phyloP scores from a whole-genome alignment of 2,113 vertebrate species.

The Saccopteryx bilineata region DNA sequence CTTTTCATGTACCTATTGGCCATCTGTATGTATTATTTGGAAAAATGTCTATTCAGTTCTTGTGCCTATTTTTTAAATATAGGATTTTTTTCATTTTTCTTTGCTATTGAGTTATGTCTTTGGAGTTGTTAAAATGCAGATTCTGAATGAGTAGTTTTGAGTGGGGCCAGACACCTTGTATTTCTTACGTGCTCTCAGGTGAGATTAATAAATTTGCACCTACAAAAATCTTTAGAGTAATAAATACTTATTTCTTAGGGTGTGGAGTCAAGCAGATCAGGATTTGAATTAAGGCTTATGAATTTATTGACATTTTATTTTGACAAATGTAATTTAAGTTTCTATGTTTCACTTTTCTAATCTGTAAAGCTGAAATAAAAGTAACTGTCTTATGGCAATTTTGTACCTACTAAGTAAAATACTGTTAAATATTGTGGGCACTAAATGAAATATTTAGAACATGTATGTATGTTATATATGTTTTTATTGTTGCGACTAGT shows the following conservation, averaged over 20 bases:
- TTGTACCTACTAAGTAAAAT: background rate
- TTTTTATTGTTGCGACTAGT: background rate
- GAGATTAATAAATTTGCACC: background rate
- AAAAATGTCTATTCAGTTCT: background rate
- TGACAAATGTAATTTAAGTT: slow-evolving; percentile 22
- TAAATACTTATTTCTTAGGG: background rate
- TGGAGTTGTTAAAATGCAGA: background rate
- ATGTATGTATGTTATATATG: background rate
- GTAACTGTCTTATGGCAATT: background rate
- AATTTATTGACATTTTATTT: slow-evolving; percentile 31
- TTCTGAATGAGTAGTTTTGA: background rate
- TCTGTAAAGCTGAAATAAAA: slow-evolving; percentile 46
- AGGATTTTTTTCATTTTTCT: background rate
- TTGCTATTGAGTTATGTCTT: background rate
- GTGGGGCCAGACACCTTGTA: background rate
- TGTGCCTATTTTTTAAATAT: background rate
- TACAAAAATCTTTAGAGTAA: background rate
- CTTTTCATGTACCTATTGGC: background rate
- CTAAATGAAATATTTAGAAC: slow-evolving; percentile 36
- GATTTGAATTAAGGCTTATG: slow-evolving; percentile 31
- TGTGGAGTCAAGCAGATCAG: slow-evolving; percentile 14
- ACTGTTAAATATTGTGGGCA: slow-evolving; percentile 9
- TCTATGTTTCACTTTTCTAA: background rate
- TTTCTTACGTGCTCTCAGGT: background rate
- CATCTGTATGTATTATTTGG: background rate